Percentiles rank a stretch among this genome's conserved stretches.
Conservation (phyloP, 2,888 invertebrate genomes). For the Eilema depressum region DNA sequence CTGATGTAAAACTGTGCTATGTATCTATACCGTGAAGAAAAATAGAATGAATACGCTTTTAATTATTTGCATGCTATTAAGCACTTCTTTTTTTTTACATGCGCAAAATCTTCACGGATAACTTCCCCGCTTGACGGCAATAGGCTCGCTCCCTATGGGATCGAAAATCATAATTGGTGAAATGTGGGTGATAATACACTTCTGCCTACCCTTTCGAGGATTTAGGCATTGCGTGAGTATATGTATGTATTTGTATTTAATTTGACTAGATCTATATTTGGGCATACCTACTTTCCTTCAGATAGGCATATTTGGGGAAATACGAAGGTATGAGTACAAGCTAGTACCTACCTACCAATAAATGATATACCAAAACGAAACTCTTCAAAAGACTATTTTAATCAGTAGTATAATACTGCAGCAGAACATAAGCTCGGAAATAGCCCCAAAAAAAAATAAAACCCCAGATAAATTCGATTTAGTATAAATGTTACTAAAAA, state of each 20-base stretch:
- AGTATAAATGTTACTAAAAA: slow-evolving; percentile 20
- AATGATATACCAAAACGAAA: background rate
- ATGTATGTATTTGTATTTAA: too few species aligned
- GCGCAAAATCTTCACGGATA: too few species aligned
- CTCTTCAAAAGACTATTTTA: too few species aligned
- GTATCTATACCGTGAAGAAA: background rate
- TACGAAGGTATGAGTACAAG: too few species aligned
- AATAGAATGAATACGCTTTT: background rate
- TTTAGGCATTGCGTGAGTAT: too few species aligned
- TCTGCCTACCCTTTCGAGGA: too few species aligned
- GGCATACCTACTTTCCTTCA: background rate
- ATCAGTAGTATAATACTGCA: background rate
- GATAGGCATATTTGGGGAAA: background rate
- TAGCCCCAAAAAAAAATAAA: background rate
- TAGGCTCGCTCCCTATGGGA: too few species aligned
- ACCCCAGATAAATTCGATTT: slow-evolving; percentile 9
- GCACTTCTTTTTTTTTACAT: too few species aligned
- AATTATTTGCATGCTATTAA: too few species aligned
- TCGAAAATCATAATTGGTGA: too few species aligned
- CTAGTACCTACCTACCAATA: background rate
- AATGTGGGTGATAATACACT: too few species aligned
- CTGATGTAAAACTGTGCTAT: slow-evolving; percentile 3
- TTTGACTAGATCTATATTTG: background rate
- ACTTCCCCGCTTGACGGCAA: too few species aligned
- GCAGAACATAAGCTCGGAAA: background rate